phyloP scores from a whole-genome alignment of 2,113 vertebrate species.

The Dissostichus mawsoni region DNA sequence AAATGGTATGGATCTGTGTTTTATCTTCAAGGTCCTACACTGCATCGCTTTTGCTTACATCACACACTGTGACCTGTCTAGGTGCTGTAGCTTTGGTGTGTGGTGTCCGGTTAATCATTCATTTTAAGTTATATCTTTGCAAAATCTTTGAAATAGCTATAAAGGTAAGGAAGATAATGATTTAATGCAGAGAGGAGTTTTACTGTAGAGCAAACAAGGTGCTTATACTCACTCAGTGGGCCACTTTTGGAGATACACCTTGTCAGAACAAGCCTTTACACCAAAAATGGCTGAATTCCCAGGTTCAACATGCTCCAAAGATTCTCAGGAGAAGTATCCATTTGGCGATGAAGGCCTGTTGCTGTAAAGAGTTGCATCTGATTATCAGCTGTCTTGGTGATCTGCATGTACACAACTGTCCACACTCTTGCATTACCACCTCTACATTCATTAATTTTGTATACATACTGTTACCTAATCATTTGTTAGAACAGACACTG shows the following conservation, averaged over 20 bases:
- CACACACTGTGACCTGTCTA: background rate
- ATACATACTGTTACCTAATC: too few relatives aligned
- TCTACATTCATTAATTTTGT: too few relatives aligned
- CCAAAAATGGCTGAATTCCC: background rate
- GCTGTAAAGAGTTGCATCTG: background rate
- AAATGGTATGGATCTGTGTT: constrained; percentile 86
- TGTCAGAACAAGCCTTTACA: background rate
- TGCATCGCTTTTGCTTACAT: background rate
- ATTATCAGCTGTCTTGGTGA: background rate
- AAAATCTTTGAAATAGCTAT: background rate
- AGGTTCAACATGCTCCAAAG: background rate
- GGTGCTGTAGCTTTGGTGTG: background rate
- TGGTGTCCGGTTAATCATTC: background rate
- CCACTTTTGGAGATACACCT: background rate
- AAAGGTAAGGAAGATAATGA: background rate
- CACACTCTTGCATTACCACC: background rate
- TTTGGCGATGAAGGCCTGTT: background rate
- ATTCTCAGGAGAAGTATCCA: background rate
- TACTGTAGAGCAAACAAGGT: background rate
- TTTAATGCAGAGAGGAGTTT: background rate
- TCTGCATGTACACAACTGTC: constrained; percentile 5
- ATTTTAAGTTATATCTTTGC: background rate
- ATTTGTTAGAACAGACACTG: background rate
- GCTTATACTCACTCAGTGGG: background rate
- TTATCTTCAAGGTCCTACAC: background rate